A percentile compares a stretch with the other conserved stretches of the same genome.
phyloP scores from a whole-genome alignment of 2,888 invertebrate species.

The Disparrhopalites patrizii region DNA sequence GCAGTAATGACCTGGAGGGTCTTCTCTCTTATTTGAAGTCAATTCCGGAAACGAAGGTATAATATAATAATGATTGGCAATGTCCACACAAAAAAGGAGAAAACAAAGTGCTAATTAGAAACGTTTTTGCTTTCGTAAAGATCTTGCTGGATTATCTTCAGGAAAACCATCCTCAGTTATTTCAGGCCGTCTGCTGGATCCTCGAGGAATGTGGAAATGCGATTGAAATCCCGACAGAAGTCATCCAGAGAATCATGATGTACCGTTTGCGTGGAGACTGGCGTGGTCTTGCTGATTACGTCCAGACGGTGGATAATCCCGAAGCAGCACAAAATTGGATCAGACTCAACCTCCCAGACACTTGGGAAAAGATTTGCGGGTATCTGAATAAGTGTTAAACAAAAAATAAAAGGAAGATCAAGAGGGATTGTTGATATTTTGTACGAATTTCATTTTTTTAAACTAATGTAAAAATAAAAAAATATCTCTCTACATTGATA shows the following conservation, averaged over 20 bases:
- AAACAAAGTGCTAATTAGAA: too few relatives aligned
- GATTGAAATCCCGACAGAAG: slow-evolving; percentile 4
- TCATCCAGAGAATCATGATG: slow-evolving; percentile 14
- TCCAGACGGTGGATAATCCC: slow-evolving; percentile 3
- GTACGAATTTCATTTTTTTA: too few relatives aligned
- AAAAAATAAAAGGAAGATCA: too few relatives aligned
- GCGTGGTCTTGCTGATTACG: slow-evolving; percentile 8
- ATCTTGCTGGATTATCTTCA: slow-evolving; percentile 19
- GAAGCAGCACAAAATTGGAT: slow-evolving; percentile 10
- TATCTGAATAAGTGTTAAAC: slow-evolving; percentile 11
- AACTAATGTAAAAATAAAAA: too few relatives aligned
- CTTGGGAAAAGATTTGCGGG: slow-evolving; percentile 18
- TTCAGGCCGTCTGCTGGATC: slow-evolving; percentile 7
- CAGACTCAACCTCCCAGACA: not conserved
- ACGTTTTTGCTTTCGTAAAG: too few relatives aligned
- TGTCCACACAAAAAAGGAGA: too few relatives aligned
- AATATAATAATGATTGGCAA: too few relatives aligned
- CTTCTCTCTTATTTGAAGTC: too few relatives aligned
- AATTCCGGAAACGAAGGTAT: too few relatives aligned
- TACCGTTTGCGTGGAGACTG: not conserved
- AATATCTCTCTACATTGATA: too few relatives aligned
- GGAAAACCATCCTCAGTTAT: not conserved
- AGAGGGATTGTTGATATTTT: too few relatives aligned
- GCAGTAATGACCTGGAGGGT: too few relatives aligned
- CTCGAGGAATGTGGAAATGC: slow-evolving; percentile 19